Evolutionary conservation across 1,140 invertebrate species (phyloP), one percentile per base, ranked within the genome.

Genomic region (Aplysia californica): DNA sequence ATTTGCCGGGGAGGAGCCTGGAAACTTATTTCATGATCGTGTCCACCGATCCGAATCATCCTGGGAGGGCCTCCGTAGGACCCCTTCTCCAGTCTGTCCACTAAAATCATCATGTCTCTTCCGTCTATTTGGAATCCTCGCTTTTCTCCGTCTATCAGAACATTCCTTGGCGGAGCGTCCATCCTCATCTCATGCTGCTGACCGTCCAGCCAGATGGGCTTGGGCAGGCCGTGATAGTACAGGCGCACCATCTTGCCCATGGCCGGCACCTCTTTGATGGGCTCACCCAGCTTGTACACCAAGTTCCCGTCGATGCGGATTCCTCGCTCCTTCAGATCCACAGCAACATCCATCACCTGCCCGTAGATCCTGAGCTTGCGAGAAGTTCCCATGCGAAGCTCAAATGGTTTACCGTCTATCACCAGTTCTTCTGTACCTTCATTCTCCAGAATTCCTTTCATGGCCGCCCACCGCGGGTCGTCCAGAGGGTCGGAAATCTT

Each of bases 1-100:
- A 97, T 96, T 50, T 82, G 75, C 41, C 84, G 77, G n/a, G 85
- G 84, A 31, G 86, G 87, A n/a, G 85, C 81, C 58, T 89, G 84
- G 83, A 89, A 89, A n/a, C 82, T 59, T 4, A 89, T 75, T 70
- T 88, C 84, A 80, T 85, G 84, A 21, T 78, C 61, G 56, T 78
- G 66, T 41, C 80, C 80, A 65, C 82, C 83, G 55, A 89, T 74
- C 44, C 83, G 78, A 2, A 88, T 78, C 56, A 82, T 83, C 65
- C 86, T 81, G 35, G 87, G 86, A 41, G 83, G 81, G 33, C 85
- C 84, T n/a, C 86, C 86, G 77, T 79, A 87, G n/a, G 66, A 72
- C 20, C 87, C 87, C 35, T 84, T 83, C 39, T 86, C 86, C 58
- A 83, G 68, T 61, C 87, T 82, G 68, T 89, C 85, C 39, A 88